Conservation (phyloP, 2,888 invertebrate genomes). For the Busseola fusca region DNA sequence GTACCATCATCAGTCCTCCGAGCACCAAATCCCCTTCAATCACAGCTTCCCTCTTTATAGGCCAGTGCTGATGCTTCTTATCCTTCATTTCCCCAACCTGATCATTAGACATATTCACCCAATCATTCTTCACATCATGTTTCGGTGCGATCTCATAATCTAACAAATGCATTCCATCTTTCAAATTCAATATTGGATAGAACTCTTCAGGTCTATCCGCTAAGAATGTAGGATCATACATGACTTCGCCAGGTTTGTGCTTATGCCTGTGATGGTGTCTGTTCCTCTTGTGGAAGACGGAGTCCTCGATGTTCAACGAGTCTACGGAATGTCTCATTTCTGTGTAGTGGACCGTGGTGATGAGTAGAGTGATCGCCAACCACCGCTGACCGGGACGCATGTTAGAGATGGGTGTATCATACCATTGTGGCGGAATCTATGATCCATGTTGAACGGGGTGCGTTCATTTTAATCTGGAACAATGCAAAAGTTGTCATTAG, state of each 20-base stretch:
- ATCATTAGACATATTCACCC: conserved; percentile 81
- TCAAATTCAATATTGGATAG: conserved; percentile 67
- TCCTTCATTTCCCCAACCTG: conserved; percentile 81
- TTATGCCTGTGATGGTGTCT: conserved; percentile 81
- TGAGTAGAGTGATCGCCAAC: conserved; percentile 78
- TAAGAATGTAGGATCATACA: conserved; percentile 63
- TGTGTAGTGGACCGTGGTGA: conserved; percentile 72
- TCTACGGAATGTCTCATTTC: conserved; percentile 77
- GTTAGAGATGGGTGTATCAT: conserved; percentile 76
- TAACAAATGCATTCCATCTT: conserved; percentile 67
- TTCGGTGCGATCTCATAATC: conserved; percentile 70
- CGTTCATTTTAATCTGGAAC: conserved; percentile 82
- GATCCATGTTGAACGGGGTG: conserved; percentile 73
- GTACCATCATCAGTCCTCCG: conserved; percentile 98
- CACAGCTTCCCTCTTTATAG: conserved; percentile 95
- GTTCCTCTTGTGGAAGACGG: conserved; percentile 66
- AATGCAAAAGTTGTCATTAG: conserved; percentile 55
- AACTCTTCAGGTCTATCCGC: conserved; percentile 66
- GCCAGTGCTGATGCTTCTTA: conserved; percentile 90
- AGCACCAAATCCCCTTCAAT: conserved; percentile 96
- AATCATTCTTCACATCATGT: conserved; percentile 74
- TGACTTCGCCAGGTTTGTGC: conserved; percentile 73
- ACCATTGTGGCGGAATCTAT: conserved; percentile 73
- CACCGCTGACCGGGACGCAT: conserved; percentile 80
- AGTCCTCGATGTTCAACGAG: conserved; percentile 60